Conservation (phyloP, 2,888 invertebrate species). For the Synergus laeviventris region DNA sequence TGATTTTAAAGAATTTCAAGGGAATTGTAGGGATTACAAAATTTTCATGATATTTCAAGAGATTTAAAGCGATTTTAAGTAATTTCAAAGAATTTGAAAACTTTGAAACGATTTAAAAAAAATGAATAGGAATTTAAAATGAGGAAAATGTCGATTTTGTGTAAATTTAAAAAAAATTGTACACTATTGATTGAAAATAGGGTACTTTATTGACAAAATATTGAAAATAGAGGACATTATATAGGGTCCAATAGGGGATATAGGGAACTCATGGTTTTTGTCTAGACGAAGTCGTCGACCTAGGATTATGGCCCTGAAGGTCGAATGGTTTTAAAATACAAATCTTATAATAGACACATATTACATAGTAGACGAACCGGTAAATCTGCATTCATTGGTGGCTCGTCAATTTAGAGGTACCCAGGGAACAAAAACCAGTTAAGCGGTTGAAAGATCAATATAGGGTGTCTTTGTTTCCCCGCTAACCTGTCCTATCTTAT, state of each 20-base stretch:
- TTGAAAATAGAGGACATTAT: not conserved
- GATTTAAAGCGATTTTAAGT: too few relatives aligned
- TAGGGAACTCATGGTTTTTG: not conserved
- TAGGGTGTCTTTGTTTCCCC: conserved; percentile 2
- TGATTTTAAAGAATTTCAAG: too few relatives aligned
- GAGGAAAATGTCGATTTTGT: too few relatives aligned
- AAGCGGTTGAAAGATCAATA: conserved; percentile 27
- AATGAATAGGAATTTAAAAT: too few relatives aligned
- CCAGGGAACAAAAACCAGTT: not conserved
- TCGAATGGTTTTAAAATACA: conserved; percentile 4
- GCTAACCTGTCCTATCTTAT: conserved; percentile 31
- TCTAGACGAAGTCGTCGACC: conserved; percentile 2
- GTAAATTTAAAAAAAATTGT: too few relatives aligned
- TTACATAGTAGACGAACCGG: conserved; percentile 9
- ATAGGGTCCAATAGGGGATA: too few relatives aligned
- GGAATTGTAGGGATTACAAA: too few relatives aligned
- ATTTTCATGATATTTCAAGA: too few relatives aligned
- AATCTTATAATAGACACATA: not conserved
- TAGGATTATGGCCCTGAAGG: not conserved
- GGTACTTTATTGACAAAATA: too few relatives aligned
- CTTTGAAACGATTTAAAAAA: too few relatives aligned
- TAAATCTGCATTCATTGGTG: conserved; percentile 21
- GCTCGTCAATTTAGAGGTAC: not conserved
- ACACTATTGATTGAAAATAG: too few relatives aligned
- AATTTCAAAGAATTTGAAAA: too few relatives aligned